A percentile compares a stretch with the other conserved stretches of the same genome.
Conservation (phyloP, 2,888 invertebrate species). For the Augiades crinisus region DNA sequence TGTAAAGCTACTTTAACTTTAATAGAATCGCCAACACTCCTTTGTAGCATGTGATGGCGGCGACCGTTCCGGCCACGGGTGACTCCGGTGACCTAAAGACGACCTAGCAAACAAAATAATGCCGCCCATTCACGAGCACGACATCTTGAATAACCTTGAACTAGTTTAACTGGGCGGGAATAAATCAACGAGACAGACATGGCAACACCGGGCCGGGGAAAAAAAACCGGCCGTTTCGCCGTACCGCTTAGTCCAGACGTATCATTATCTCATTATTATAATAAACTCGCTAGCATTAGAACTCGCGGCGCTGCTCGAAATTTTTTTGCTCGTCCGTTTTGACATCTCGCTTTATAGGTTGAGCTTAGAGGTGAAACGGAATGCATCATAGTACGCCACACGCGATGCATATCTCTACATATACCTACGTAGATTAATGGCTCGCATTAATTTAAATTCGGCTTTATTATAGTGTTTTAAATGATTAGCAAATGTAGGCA, state of each 20-base stretch:
- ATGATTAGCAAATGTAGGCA: no score
- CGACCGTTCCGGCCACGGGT: constrained; percentile 57
- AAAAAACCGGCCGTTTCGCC: constrained; percentile 59
- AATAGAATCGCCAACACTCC: constrained; percentile 42
- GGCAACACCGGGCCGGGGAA: constrained; percentile 55
- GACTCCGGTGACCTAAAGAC: constrained; percentile 69
- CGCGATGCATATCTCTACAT: background rate
- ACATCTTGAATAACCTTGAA: constrained; percentile 63
- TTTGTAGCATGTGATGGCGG: constrained; percentile 55
- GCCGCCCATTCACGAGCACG: constrained; percentile 66
- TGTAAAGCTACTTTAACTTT: no score
- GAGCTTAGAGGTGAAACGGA: constrained; percentile 16
- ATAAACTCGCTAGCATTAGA: constrained; percentile 43
- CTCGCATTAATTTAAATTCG: no score
- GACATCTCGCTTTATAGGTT: constrained; percentile 16
- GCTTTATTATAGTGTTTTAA: no score
- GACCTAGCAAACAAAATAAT: constrained; percentile 72
- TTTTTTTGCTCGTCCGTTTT: constrained; percentile 19
- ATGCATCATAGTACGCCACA: background rate
- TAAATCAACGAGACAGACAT: constrained; percentile 58
- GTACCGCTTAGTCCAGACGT: constrained; percentile 68
- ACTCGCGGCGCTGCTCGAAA: constrained; percentile 26
- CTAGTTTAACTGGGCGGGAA: constrained; percentile 72
- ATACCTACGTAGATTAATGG: background rate
- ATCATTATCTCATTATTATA: constrained; percentile 76